These are phyloP conservation scores for Scrobipalpa atriplicella DNA, from an alignment of 2,888 invertebrate species.

Conservation along the genomic window DNA sequence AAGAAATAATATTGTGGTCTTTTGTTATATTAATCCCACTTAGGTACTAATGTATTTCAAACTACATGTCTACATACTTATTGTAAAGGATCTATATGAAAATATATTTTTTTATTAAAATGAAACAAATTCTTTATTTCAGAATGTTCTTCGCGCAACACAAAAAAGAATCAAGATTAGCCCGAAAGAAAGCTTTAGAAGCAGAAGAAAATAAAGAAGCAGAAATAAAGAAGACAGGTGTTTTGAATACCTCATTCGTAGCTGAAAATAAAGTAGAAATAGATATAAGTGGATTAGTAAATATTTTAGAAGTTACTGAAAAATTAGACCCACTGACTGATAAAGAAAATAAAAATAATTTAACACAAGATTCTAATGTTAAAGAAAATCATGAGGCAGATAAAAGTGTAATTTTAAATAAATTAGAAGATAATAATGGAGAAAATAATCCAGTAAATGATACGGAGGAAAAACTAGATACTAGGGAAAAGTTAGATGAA, in stretches of 20 bases:
- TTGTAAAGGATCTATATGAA: too few species aligned
- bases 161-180: slow-evolving; percentile 47
- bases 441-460: not conserved
- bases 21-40: too few species aligned
- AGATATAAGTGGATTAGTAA: slow-evolving; percentile 6
- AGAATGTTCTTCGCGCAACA: slow-evolving; percentile 66
- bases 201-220: slow-evolving; percentile 55
- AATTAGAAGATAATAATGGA: not conserved
- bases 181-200: slow-evolving; percentile 63
- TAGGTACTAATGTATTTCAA: too few species aligned
- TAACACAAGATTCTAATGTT: too few species aligned
- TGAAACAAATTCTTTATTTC: slow-evolving; percentile 36
- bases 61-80: too few species aligned
- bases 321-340: not conserved
- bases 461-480: not conserved
- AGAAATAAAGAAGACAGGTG: slow-evolving; percentile 43
- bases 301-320: slow-evolving; percentile 9
- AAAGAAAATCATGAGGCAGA: not conserved
- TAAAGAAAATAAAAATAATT: not conserved
- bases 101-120: too few species aligned
- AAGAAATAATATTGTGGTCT: too few species aligned
- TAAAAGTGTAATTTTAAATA: not conserved
- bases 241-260: slow-evolving; percentile 36
- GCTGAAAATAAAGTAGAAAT: slow-evolving; percentile 24
- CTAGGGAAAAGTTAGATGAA: not conserved